These are phyloP conservation scores for Cataglyphis albicans DNA, from an alignment of 2,888 invertebrate genomes.

Conservation along the genomic window DNA sequence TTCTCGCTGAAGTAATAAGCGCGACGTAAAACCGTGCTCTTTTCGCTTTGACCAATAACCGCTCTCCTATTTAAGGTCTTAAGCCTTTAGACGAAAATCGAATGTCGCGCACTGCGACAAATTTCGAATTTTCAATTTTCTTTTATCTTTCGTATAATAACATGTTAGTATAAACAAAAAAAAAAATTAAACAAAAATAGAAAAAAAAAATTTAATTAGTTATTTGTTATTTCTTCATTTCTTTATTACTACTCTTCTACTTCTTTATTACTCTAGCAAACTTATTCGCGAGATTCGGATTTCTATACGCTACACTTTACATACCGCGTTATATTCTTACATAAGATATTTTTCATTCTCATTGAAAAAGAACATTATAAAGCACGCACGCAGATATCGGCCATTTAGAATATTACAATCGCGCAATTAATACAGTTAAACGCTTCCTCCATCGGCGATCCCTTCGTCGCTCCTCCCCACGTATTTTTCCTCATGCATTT, in stretches of 20 bases:
- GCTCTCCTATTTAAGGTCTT: constrained; percentile 21
- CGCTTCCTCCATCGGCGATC: constrained; percentile 27
- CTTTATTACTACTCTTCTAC: neutral
- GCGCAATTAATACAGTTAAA: constrained; percentile 52
- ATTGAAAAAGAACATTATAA: constrained; percentile 14
- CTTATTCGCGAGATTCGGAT: constrained; percentile 3
- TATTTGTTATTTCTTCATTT: neutral
- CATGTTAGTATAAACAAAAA: neutral
- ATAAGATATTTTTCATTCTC: neutral
- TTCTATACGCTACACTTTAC: neutral
- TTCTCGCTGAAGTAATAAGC: constrained; percentile 69
- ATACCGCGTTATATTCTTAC: neutral
- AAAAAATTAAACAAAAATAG: neutral
- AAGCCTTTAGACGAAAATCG: neutral
- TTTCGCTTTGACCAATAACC: constrained; percentile 62
- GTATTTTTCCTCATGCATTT: constrained; percentile 34
- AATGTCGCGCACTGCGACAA: constrained; percentile 1
- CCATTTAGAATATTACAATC: constrained; percentile 66
- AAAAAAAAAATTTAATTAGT: neutral
- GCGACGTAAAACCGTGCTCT: constrained; percentile 61
- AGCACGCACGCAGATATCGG: constrained; percentile 51
- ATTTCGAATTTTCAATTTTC: neutral
- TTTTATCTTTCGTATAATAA: neutral
- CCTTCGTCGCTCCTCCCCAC: constrained; percentile 18
- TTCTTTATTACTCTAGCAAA: neutral